Conservation (phyloP, 2,113 vertebrate genomes). For the Lagopus leucura region DNA sequence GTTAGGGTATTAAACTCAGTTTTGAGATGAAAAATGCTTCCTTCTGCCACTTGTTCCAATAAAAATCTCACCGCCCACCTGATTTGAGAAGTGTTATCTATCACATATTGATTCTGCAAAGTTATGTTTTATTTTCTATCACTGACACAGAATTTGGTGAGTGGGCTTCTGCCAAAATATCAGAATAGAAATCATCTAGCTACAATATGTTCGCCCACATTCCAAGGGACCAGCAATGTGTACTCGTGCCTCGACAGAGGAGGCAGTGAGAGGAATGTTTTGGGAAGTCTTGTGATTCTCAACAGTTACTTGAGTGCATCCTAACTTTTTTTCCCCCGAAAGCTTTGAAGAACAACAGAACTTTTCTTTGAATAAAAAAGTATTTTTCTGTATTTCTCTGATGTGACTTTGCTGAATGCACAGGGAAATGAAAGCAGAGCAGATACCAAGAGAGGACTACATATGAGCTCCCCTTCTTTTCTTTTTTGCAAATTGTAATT, state of each 20-base stretch:
- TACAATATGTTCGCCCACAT: neutral
- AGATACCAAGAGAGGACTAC: neutral
- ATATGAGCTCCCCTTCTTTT: neutral
- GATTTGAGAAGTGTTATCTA: neutral
- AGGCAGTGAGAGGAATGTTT: constrained; percentile 19
- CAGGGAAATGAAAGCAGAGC: neutral
- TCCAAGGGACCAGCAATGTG: neutral
- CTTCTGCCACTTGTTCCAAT: neutral
- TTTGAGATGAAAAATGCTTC: constrained; percentile 14
- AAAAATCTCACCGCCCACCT: constrained; percentile 27
- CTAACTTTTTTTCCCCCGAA: neutral
- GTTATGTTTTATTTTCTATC: neutral
- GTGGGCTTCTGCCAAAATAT: neutral
- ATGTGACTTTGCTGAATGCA: neutral
- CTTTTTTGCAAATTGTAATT: too few relatives aligned
- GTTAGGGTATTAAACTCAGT: neutral
- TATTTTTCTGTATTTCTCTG: neutral
- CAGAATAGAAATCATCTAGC: neutral
- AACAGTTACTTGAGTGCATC: neutral
- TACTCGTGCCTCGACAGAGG: constrained; percentile 2
- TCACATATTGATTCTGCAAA: neutral
- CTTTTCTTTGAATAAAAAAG: neutral
- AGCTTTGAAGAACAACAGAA: neutral
- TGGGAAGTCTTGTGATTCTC: neutral
- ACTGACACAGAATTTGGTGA: neutral